These are phyloP conservation scores for Epinephelus awoara DNA, from an alignment of 2,797 vertebrate genomes.

Conservation along the genomic window DNA sequence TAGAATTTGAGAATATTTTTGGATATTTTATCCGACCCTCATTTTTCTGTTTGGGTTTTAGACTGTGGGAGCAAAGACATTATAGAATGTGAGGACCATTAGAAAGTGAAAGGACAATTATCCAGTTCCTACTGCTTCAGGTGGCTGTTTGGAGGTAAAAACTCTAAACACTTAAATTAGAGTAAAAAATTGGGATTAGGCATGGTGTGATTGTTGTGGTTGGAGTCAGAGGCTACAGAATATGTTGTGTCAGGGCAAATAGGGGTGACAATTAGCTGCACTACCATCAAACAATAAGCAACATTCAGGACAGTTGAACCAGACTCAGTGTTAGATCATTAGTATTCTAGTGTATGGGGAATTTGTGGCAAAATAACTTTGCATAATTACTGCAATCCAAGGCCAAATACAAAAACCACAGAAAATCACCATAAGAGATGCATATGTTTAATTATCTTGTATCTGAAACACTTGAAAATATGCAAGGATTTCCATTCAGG, in stretches of 20 bases:
- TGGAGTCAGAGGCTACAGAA: background rate
- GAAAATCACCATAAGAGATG: conserved; percentile 26
- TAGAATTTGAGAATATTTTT: too few relatives aligned
- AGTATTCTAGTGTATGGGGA: background rate
- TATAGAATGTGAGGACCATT: too few relatives aligned
- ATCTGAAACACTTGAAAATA: conserved; percentile 22
- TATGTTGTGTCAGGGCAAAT: background rate
- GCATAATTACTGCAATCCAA: conserved; percentile 33
- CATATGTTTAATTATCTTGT: conserved; percentile 25
- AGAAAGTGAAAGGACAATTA: background rate
- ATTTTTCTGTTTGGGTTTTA: too few relatives aligned
- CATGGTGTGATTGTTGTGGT: background rate
- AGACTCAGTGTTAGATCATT: conserved; percentile 5
- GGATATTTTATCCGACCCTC: too few relatives aligned
- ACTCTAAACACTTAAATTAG: background rate
- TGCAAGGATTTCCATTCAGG: background rate
- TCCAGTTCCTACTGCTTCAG: background rate
- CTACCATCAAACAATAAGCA: conserved; percentile 11
- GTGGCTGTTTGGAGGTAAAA: background rate
- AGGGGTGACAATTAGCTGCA: background rate
- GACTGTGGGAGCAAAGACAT: too few relatives aligned
- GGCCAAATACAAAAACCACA: conserved; percentile 15
- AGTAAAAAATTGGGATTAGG: background rate
- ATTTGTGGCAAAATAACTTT: conserved; percentile 15
- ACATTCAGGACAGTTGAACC: conserved; percentile 17